Percentiles rank a stretch among this genome's conserved stretches.
These are phyloP conservation scores for Muscicapa adusta DNA, from an alignment of 2,113 vertebrate species.

Conservation along the genomic window DNA sequence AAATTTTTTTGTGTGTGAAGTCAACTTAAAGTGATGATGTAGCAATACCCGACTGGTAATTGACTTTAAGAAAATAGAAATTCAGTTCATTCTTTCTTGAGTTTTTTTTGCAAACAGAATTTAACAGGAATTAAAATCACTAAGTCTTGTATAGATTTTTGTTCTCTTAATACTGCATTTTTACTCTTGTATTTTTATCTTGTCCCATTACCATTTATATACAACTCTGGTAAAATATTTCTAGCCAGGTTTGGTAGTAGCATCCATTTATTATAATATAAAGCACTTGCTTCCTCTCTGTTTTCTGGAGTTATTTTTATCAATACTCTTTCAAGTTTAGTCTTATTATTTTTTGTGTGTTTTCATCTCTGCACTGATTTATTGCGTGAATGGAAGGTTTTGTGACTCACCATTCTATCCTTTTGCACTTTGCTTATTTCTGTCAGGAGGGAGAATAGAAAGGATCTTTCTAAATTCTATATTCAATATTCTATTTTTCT, in stretches of 20 bases:
- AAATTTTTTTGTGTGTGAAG: not conserved
- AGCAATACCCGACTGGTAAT: not conserved
- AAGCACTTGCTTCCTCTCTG: not conserved
- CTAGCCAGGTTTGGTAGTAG: not conserved
- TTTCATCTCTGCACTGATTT: conserved; percentile 24
- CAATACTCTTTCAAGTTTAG: not conserved
- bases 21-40: not conserved
- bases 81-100: not conserved
- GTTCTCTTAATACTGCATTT: not conserved
- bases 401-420: not conserved
- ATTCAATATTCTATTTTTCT: not conserved
- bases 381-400: not conserved
- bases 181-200: not conserved
- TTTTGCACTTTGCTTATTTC: not conserved
- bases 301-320: conserved; percentile 12
- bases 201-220: not conserved
- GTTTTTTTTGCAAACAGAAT: not conserved
- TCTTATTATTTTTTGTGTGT: not conserved
- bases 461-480: not conserved
- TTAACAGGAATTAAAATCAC: not conserved
- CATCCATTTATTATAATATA: not conserved
- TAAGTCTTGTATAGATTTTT: not conserved
- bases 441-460: not conserved
- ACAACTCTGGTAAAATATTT: not conserved
- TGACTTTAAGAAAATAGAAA: not conserved